Evolutionary conservation across 2,888 invertebrate species (phyloP).

Genomic region (Gymnosoma rotundatum): DNA sequence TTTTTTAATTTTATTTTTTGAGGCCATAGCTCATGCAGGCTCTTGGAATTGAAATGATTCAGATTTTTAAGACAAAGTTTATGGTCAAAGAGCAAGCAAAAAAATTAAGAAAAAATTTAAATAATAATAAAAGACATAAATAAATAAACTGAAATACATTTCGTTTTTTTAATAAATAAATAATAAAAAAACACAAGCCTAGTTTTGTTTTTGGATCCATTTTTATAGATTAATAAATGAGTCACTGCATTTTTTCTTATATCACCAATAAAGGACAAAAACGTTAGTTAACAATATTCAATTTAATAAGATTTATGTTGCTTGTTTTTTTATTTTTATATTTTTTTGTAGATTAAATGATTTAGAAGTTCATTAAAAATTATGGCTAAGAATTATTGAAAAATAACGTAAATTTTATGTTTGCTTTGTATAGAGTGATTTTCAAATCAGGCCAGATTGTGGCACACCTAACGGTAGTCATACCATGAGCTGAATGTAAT

Average conservation of each 20-base stretch:
- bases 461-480: no score
- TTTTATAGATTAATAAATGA: conserved; percentile 43
- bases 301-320: background rate
- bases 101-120: background rate
- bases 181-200: conserved; percentile 32
- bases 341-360: background rate
- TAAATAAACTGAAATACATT: conserved; percentile 38
- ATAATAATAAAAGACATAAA: conserved; percentile 30
- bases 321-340: background rate
- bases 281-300: background rate
- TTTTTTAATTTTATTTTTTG: conserved; percentile 1
- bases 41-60: conserved; percentile 27
- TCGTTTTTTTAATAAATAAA: conserved; percentile 28
- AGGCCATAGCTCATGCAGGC: conserved; percentile 53
- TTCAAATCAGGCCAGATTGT: background rate
- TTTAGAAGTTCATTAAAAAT: conserved; percentile 4
- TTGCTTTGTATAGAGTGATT: background rate
- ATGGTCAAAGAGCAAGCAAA: conserved; percentile 68
- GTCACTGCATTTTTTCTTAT: conserved; percentile 15
- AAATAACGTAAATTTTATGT: background rate
- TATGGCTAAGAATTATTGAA: background rate
- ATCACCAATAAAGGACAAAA: conserved; percentile 40
- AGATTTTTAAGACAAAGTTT: conserved; percentile 57
- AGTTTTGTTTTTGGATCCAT: conserved; percentile 1
- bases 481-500: no score